Conservation (phyloP, 2,888 invertebrate genomes). For the Luffia ferchaultella region DNA sequence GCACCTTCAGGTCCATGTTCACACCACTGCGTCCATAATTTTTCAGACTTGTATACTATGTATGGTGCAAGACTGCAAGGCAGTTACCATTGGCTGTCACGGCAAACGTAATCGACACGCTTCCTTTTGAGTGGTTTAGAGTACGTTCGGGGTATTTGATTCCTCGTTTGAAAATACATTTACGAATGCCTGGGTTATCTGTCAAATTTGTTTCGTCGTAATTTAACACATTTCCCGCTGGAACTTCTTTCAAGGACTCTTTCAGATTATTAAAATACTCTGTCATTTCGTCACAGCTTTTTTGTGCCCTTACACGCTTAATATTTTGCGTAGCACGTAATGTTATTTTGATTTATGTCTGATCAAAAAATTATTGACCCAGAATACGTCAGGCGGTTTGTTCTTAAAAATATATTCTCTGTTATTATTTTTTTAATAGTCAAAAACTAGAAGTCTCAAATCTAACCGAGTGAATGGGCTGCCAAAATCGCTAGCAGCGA, state of each 20-base stretch:
- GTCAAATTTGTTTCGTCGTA: constrained; percentile 15
- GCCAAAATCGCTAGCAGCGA: constrained; percentile 8
- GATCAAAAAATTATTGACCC: constrained; percentile 10
- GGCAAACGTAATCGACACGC: constrained; percentile 16
- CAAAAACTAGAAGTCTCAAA: constrained; percentile 12
- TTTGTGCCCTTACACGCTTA: constrained; percentile 11
- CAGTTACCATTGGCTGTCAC: constrained; percentile 13
- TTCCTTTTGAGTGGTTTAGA: constrained; percentile 13
- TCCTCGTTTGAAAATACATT: constrained; percentile 13
- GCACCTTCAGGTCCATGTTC: constrained; percentile 12
- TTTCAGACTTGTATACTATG: constrained; percentile 15
- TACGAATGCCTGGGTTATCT: too few relatives aligned
- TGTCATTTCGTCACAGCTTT: constrained; percentile 7
- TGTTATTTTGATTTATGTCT: constrained; percentile 11
- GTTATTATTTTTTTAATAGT: constrained; percentile 9
- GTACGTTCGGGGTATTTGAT: constrained; percentile 17
- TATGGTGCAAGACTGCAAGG: constrained; percentile 15
- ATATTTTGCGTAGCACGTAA: constrained; percentile 11
- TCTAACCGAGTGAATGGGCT: constrained; percentile 11
- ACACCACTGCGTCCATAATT: constrained; percentile 15
- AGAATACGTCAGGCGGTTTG: constrained; percentile 11
- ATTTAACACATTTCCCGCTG: constrained; percentile 9
- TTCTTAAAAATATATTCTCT: not conserved
- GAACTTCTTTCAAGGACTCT: constrained; percentile 9
- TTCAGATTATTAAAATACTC: constrained; percentile 13